Percentiles rank a stretch among this genome's conserved stretches.
phyloP scores from a whole-genome alignment of 2,888 invertebrate genomes.

The Dimorphilus gyrociliatus region DNA sequence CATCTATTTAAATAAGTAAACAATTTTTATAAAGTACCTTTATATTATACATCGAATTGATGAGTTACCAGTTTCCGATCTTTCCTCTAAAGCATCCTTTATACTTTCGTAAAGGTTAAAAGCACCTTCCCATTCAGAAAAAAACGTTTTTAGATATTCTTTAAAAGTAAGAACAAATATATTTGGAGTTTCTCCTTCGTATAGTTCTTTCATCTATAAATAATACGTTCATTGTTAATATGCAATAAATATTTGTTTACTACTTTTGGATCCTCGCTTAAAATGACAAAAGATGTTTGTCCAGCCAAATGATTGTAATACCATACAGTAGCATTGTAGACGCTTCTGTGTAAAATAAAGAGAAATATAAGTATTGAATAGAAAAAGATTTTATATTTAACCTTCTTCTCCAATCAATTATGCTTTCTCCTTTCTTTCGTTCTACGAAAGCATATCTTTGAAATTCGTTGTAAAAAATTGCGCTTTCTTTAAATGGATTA shows the following conservation, averaged over 20 bases:
- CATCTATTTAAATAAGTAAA: conserved; percentile 12
- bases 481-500: conserved; percentile 18
- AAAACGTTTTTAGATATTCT: conserved; percentile 24
- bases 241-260: neutral
- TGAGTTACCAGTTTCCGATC: conserved; percentile 17
- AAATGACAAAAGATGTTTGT: conserved; percentile 26
- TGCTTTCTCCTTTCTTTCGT: conserved; percentile 16
- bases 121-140: conserved; percentile 16
- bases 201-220: conserved; percentile 14
- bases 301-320: conserved; percentile 28
- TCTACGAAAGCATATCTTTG: conserved; percentile 21
- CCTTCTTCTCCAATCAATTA: conserved; percentile 18
- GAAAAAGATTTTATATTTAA: conserved; percentile 5
- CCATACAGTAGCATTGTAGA: conserved; percentile 25
- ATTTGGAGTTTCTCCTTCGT: conserved; percentile 15
- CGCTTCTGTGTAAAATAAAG: conserved; percentile 17
- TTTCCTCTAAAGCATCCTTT: conserved; percentile 9
- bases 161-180: conserved; percentile 23
- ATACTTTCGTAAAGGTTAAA: conserved; percentile 22
- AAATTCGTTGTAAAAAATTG: conserved; percentile 31
- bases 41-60: neutral
- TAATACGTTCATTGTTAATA: neutral
- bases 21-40: too few relatives aligned
- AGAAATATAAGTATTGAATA: neutral
- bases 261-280: conserved; percentile 24